Evolutionary conservation across 23 tunicate genomes (phyloP).

Genomic region (Trididemnum clinides): DNA sequence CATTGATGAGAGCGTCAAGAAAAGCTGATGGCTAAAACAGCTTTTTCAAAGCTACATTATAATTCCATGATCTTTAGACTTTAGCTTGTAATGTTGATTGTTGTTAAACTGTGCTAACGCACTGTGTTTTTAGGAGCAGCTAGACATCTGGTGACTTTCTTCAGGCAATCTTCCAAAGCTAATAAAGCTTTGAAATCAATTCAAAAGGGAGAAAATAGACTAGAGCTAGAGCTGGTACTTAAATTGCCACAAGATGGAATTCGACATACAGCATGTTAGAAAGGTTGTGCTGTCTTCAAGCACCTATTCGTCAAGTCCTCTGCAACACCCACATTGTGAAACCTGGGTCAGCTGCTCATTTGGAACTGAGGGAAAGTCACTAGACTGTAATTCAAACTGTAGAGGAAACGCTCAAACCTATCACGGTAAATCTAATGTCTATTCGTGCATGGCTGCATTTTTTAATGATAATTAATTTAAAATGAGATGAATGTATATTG

Average conservation of each 20-base stretch:
- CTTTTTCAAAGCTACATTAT: no score
- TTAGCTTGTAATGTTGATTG: no score
- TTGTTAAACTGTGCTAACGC: no score
- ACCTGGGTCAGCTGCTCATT: conserved; percentile 35
- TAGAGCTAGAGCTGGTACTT: conserved; percentile 25
- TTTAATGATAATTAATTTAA: no score
- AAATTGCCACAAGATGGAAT: conserved; percentile 46
- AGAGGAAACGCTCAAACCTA: conserved; percentile 21
- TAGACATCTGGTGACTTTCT: conserved; percentile 41
- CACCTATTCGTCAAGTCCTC: conserved; percentile 47
- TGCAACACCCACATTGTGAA: conserved; percentile 42
- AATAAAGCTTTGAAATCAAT: conserved; percentile 23
- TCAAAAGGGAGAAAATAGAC: conserved; percentile 23
- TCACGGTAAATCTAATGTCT: background rate
- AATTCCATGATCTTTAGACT: no score
- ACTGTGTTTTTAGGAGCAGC: conserved; percentile 59
- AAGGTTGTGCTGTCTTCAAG: conserved; percentile 44
- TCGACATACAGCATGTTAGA: conserved; percentile 49
- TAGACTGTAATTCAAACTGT: conserved; percentile 36
- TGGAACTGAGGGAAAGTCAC: conserved; percentile 26
- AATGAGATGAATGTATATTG: no score
- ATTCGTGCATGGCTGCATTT: no score
- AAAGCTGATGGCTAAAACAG: no score
- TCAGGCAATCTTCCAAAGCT: conserved; percentile 52
- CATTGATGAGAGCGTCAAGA: no score